Evolutionary conservation across 2,888 invertebrate species (phyloP).

Genomic region (Hyppa rectilinea): DNA sequence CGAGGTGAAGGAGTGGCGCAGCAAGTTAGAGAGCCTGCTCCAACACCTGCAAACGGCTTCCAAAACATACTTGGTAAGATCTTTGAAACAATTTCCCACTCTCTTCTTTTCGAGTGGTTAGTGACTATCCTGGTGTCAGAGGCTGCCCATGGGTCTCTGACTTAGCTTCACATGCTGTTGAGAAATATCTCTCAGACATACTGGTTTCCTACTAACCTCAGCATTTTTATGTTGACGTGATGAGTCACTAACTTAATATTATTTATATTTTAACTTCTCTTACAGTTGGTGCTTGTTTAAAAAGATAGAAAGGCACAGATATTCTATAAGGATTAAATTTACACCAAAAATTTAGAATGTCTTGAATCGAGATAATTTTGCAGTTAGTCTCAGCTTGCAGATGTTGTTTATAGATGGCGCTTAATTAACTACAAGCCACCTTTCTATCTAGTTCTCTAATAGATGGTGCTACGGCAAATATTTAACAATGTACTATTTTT

Average conservation of each 20-base stretch:
- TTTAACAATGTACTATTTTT: conserved; percentile 25
- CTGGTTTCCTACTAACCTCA: too few species aligned
- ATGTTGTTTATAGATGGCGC: conserved; percentile 41
- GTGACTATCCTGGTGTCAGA: too few species aligned
- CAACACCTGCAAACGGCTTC: conserved; percentile 89
- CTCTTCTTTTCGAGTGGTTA: too few species aligned
- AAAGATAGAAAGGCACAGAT: not conserved
- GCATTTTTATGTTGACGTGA: not conserved
- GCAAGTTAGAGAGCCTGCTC: conserved; percentile 84
- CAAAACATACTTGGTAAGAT: conserved; percentile 89
- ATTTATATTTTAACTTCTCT: not conserved
- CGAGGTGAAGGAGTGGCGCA: conserved; percentile 88
- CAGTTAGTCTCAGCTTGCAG: not conserved
- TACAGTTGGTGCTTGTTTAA: not conserved
- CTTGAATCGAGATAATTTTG: not conserved
- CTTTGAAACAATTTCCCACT: not conserved
- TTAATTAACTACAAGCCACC: not conserved
- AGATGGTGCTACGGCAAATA: conserved; percentile 7
- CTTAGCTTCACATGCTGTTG: too few species aligned
- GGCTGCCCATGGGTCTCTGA: too few species aligned
- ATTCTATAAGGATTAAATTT: not conserved
- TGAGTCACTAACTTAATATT: too few species aligned
- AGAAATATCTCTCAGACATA: too few species aligned
- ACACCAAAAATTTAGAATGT: not conserved
- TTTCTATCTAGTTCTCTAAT: not conserved